Base-by-base conservation (phyloP, 2,888 invertebrate genomes). In the Blomia tropicalis region DNA sequence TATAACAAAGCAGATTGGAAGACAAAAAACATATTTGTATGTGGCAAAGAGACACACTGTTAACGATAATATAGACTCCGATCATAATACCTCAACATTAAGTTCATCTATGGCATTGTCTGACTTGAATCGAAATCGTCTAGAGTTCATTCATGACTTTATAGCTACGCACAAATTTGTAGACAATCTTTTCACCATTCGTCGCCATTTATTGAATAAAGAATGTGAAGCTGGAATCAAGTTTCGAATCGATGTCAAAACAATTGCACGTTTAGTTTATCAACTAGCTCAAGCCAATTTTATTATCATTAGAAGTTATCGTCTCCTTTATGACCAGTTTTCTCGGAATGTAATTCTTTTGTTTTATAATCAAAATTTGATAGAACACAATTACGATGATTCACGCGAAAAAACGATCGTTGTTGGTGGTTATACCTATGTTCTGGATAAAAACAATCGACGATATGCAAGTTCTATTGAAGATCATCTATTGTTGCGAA, bases 1-100 rank as follows among this genome's bases (percentile, higher is more conserved):
- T 1, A 77, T 78, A 65, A 75, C 78, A 71, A 75, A 77, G 51
- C 80, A 80, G 67, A 71, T 75, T 44, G 81, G 81, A 7, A 74
- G 80, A 43, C 80, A 81, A 67, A 73, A 80, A 47, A 73, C 77
- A 0, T 66, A 63, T 22, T 65, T 63, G 66, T 70, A 64, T 59
- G 19, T 32, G 17, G 31, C 58, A n/a, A 62, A 59, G 19, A 43
- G 47, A 22, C 44, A 54, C 23, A 23, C 31, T n/a, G 23, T 47
- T 1, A 32, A 58, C 4, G 41, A n/a, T 14, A 27, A 31, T 23
- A 32, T 27, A 19, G 32, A 47, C 7, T 7, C 7, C 51, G 36
- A 36, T 7, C 7, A 36, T 7, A 36, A 36, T 36, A 17, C 7
- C 7, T 7, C 17, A 17, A 11, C 17, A 11, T 7, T 36, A 17